Percentiles rank a stretch among this genome's conserved stretches.
Conservation (phyloP, 2,797 vertebrate species). For the Aldrovandia affinis region DNA sequence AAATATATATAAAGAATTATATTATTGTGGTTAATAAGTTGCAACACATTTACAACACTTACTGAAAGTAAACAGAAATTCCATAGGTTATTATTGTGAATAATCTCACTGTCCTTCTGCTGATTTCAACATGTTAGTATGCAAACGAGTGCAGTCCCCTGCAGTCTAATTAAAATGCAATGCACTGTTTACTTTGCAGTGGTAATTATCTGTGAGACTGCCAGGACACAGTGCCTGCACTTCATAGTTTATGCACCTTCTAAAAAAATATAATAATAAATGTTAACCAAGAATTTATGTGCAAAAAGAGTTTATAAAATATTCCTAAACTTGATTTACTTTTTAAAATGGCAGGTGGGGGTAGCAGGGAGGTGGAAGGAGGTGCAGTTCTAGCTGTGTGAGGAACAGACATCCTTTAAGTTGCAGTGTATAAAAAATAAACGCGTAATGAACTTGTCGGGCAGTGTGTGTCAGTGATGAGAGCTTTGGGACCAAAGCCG, state of each 20-base stretch:
- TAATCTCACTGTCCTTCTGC: slow-evolving; percentile 18
- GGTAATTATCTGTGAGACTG: slow-evolving; percentile 42
- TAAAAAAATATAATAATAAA: no score
- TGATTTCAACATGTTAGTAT: slow-evolving; percentile 41
- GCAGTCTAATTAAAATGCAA: slow-evolving; percentile 56
- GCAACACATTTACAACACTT: background rate
- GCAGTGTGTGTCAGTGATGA: background rate
- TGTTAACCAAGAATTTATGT: slow-evolving; percentile 15
- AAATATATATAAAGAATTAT: no score
- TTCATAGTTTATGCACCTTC: slow-evolving; percentile 28
- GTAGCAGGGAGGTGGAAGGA: background rate
- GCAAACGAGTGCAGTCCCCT: slow-evolving; percentile 45
- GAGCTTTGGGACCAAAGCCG: background rate
- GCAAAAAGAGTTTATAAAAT: slow-evolving; percentile 19
- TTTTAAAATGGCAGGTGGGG: background rate
- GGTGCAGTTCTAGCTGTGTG: background rate
- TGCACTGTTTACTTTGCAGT: slow-evolving; percentile 46
- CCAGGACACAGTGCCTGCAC: slow-evolving; percentile 34
- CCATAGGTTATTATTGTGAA: slow-evolving; percentile 28
- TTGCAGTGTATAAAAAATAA: background rate
- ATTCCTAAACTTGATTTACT: slow-evolving; percentile 24
- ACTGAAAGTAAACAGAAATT: slow-evolving; percentile 12
- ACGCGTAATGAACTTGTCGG: slow-evolving; percentile 10
- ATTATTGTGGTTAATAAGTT: slow-evolving; percentile 15
- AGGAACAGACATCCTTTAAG: slow-evolving; percentile 1